Evolutionary conservation across 2,113 vertebrate species (phyloP).

Genomic region (Haemorhous mexicanus): DNA sequence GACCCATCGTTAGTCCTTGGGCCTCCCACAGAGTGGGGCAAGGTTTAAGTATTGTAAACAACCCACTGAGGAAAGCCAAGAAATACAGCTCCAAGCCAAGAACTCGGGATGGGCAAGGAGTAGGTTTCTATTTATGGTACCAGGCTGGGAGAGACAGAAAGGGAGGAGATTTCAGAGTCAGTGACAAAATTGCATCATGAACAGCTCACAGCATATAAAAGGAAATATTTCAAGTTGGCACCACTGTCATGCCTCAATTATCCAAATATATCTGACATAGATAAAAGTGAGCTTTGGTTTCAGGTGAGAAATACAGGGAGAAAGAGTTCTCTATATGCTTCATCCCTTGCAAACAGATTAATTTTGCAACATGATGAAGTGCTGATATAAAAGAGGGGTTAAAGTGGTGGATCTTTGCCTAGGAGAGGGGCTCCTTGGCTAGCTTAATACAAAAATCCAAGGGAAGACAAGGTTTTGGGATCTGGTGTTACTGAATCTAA

Average conservation of each 20-base stretch:
- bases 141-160: constrained; percentile 14
- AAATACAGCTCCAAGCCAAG: constrained; percentile 28
- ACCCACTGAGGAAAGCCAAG: constrained; percentile 12
- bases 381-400: background rate
- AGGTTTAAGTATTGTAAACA: constrained; percentile 38
- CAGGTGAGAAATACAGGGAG: background rate
- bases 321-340: background rate
- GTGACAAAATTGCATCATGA: constrained; percentile 11
- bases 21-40: constrained; percentile 45
- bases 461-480: background rate
- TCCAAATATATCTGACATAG: background rate
- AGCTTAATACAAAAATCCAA: background rate
- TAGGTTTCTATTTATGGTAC: constrained; percentile 41
- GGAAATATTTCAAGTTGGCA: background rate
- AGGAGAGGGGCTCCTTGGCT: background rate
- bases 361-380: background rate
- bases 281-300: background rate
- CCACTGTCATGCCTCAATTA: background rate
- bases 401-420: background rate
- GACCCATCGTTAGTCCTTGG: background rate
- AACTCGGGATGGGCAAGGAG: constrained; percentile 5
- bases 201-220: background rate
- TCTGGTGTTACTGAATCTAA: background rate
- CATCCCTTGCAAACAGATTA: background rate
- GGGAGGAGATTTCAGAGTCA: background rate